A percentile compares a stretch with the other conserved stretches of the same genome.
Conservation (phyloP, 2,113 vertebrate genomes). For the Campylomormyrus tamandua region DNA sequence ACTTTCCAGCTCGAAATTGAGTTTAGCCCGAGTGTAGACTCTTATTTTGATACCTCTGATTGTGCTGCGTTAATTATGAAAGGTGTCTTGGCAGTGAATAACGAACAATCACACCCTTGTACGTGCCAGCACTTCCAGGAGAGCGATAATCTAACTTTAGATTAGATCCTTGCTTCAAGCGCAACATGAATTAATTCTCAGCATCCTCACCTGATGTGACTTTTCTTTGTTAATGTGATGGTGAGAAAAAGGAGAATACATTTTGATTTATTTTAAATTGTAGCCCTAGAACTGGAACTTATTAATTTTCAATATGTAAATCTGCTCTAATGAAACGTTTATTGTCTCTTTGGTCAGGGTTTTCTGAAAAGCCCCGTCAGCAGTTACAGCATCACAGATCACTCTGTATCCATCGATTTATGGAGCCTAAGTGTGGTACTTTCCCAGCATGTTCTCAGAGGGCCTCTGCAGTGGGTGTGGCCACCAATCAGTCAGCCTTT, state of each 20-base stretch:
- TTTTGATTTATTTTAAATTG: neutral
- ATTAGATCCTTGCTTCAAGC: neutral
- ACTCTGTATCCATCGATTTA: neutral
- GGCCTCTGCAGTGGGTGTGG: neutral
- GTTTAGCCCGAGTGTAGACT: neutral
- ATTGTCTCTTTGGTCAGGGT: neutral
- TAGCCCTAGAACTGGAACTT: neutral
- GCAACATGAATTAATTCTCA: neutral
- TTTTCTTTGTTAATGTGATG: neutral
- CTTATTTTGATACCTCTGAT: neutral
- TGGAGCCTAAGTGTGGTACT: neutral
- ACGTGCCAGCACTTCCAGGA: neutral
- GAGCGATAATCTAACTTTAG: conserved; percentile 3
- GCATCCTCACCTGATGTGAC: neutral
- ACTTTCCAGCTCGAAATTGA: neutral
- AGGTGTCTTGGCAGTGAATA: conserved; percentile 3
- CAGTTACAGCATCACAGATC: neutral
- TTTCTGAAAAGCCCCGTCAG: neutral
- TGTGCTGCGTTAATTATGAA: neutral
- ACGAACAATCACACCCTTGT: neutral
- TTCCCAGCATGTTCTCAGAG: neutral
- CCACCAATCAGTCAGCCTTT: neutral
- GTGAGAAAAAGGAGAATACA: neutral
- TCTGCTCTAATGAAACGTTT: neutral
- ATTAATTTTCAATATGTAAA: conserved; percentile 5